A percentile compares a stretch with the other conserved stretches of the same genome.
Evolutionary conservation across 2,797 vertebrate genomes (phyloP).

Genomic region (Argyrosomus regius): DNA sequence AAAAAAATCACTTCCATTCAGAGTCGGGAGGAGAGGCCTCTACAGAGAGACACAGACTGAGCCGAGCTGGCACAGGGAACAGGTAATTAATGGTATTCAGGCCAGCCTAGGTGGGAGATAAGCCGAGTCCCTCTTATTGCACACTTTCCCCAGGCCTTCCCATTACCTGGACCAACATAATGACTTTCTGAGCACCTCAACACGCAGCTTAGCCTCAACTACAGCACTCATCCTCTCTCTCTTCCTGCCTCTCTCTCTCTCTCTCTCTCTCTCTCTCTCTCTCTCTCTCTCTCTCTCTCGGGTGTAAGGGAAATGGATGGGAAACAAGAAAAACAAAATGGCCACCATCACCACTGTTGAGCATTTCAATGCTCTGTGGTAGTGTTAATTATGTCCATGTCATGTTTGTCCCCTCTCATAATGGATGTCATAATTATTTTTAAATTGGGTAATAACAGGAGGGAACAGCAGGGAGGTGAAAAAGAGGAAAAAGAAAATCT

Average conservation of each 20-base stretch:
- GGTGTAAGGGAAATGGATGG: conserved; percentile 60
- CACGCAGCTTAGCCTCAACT: conserved; percentile 42
- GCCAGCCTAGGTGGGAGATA: conserved; percentile 71
- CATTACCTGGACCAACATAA: conserved; percentile 72
- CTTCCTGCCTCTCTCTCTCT: too few relatives aligned
- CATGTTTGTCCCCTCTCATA: conserved; percentile 63
- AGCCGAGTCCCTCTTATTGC: conserved; percentile 61
- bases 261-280: not conserved
- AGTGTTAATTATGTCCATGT: conserved; percentile 68
- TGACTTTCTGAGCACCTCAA: conserved; percentile 64
- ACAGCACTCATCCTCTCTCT: conserved; percentile 4
- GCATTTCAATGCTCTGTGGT: conserved; percentile 53
- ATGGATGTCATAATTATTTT: conserved; percentile 73
- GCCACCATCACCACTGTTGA: conserved; percentile 34
- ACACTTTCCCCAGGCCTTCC: conserved; percentile 69
- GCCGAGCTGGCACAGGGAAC: conserved; percentile 40
- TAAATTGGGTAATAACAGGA: conserved; percentile 53
- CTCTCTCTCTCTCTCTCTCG: conserved; percentile 24
- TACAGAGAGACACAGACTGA: conserved; percentile 33
- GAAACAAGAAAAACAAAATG: conserved; percentile 62
- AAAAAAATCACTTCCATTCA: conserved; percentile 17
- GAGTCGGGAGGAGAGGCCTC: conserved; percentile 20
- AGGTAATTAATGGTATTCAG: conserved; percentile 76
- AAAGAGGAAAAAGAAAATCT: not conserved
- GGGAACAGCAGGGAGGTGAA: conserved; percentile 12